phyloP scores from a whole-genome alignment of 2,888 invertebrate genomes.

The Automeris io region DNA sequence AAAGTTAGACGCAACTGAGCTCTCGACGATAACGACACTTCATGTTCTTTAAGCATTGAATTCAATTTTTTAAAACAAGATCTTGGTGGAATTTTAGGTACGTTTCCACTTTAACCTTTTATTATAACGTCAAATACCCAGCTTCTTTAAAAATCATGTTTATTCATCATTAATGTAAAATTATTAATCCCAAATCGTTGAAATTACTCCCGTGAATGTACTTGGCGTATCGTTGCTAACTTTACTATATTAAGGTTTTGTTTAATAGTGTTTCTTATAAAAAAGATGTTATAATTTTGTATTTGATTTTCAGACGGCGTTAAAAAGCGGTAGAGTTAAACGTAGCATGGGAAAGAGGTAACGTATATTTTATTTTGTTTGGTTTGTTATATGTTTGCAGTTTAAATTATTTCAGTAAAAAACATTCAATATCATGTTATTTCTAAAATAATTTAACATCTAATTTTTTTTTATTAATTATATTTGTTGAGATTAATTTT shows the following conservation, averaged over 20 bases:
- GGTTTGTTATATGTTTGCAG: no score
- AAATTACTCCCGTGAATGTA: conserved; percentile 59
- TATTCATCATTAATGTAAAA: conserved; percentile 22
- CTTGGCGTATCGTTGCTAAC: conserved; percentile 66
- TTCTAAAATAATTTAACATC: no score
- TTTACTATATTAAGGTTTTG: conserved; percentile 40
- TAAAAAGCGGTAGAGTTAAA: conserved; percentile 4
- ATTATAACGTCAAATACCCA: conserved; percentile 53
- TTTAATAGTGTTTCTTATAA: conserved; percentile 12
- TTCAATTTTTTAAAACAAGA: conserved; percentile 10
- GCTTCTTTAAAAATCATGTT: conserved; percentile 52
- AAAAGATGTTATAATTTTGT: conserved; percentile 17
- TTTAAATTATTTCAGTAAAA: no score
- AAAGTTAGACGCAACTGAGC: conserved; percentile 76
- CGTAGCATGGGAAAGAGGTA: conserved; percentile 28
- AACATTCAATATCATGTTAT: no score
- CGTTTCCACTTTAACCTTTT: conserved; percentile 2
- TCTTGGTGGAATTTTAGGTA: conserved; percentile 5
- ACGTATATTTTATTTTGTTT: conserved; percentile 27
- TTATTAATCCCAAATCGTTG: conserved; percentile 29
- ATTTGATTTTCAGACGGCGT: conserved; percentile 37
- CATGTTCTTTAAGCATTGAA: conserved; percentile 42
- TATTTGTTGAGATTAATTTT: no score
- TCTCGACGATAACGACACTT: conserved; percentile 61
- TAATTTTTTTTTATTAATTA: no score